Conservation (phyloP, 1,140 invertebrate genomes). For the Cephus cinctus region DNA sequence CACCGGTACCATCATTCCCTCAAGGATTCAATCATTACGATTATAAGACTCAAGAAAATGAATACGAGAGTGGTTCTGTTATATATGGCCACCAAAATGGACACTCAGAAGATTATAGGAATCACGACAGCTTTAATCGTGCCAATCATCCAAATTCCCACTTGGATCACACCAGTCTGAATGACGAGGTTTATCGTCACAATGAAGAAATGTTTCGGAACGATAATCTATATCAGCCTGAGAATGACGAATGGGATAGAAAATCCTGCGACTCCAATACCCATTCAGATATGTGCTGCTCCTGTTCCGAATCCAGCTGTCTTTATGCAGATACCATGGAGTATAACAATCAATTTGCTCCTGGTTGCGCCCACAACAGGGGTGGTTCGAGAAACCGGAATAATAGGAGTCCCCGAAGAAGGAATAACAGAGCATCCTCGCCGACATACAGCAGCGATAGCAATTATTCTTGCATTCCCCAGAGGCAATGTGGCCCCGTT, state of each 20-base stretch:
- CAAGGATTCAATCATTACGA: conserved; percentile 49
- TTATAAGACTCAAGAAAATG: conserved; percentile 52
- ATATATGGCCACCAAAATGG: conserved; percentile 53
- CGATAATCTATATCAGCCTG: conserved; percentile 43
- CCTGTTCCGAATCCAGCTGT: conserved; percentile 54
- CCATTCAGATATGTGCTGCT: conserved; percentile 54
- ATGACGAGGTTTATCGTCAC: conserved; percentile 47
- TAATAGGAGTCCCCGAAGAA: conserved; percentile 43
- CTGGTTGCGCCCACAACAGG: conserved; percentile 34
- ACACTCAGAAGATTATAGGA: conserved; percentile 35
- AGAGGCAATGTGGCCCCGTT: conserved; percentile 41
- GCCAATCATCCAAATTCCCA: conserved; percentile 35
- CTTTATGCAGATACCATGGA: conserved; percentile 53
- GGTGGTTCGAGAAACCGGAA: conserved; percentile 38
- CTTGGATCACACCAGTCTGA: conserved; percentile 30
- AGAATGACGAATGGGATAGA: conserved; percentile 54
- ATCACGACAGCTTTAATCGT: conserved; percentile 36
- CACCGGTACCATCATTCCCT: conserved; percentile 44
- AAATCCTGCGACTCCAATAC: conserved; percentile 54
- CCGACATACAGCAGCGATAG: conserved; percentile 53
- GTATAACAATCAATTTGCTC: conserved; percentile 46
- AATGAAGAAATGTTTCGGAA: conserved; percentile 46
- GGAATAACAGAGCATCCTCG: conserved; percentile 44
- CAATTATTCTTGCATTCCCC: conserved; percentile 53
- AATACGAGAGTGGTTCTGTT: conserved; percentile 58